phyloP scores from a whole-genome alignment of 2,888 invertebrate genomes.

The Idaea aversata region DNA sequence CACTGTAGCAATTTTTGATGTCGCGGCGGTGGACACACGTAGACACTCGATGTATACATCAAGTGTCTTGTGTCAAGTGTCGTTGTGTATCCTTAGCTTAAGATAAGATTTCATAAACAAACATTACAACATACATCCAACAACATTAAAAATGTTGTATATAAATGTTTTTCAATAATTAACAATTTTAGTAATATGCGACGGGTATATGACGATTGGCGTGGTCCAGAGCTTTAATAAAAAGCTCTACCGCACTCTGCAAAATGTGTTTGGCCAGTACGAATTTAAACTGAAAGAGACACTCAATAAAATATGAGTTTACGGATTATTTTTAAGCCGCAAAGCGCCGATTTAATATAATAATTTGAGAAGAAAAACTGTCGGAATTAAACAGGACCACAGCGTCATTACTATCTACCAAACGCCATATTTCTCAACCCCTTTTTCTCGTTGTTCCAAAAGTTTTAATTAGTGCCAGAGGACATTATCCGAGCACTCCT shows the following conservation, averaged over 20 bases:
- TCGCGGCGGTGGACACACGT: no score
- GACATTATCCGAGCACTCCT: conserved; percentile 71
- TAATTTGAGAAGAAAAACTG: conserved; percentile 63
- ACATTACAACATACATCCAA: no score
- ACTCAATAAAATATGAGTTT: conserved; percentile 21
- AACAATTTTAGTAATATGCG: no score
- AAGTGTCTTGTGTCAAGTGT: no score
- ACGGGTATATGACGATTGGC: no score
- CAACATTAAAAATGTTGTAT: no score
- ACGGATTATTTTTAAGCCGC: conserved; percentile 16
- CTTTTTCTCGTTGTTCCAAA: conserved; percentile 69
- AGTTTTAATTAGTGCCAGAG: conserved; percentile 79
- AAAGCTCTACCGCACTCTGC: neutral
- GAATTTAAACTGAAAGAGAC: conserved; percentile 5
- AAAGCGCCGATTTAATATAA: conserved; percentile 45
- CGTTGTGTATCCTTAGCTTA: no score
- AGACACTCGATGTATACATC: no score
- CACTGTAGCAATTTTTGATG: no score
- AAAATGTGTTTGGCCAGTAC: conserved; percentile 12
- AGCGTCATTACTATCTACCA: conserved; percentile 67
- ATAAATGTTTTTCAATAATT: no score
- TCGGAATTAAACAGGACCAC: conserved; percentile 63
- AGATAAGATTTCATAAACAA: no score
- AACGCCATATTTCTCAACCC: conserved; percentile 73
- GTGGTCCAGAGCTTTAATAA: neutral